Evolutionary conservation across 2,888 invertebrate species (phyloP).

Genomic region (Ichneumoninae sp.): DNA sequence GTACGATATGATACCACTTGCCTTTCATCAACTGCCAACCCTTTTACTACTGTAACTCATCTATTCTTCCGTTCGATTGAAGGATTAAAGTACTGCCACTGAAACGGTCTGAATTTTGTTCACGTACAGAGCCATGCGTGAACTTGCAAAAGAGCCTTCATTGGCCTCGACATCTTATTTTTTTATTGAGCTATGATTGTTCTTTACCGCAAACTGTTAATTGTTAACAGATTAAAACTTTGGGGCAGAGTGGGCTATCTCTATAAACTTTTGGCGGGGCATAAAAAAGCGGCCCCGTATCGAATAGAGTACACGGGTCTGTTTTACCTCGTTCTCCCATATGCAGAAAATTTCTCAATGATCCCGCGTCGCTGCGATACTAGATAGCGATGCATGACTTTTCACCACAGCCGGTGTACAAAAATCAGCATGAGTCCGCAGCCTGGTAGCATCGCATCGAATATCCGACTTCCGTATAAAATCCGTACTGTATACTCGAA

Average conservation of each 20-base stretch:
- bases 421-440: constrained; percentile 50
- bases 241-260: too few relatives aligned
- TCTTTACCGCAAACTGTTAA: neutral
- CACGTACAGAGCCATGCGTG: too few relatives aligned
- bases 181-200: too few relatives aligned
- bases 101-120: neutral
- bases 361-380: neutral
- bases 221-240: too few relatives aligned
- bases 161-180: too few relatives aligned
- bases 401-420: constrained; percentile 43
- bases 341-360: constrained; percentile 4
- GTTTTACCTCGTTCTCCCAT: neutral
- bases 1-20: neutral
- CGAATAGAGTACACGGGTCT: neutral
- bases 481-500: constrained; percentile 32
- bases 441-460: constrained; percentile 20
- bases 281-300: too few relatives aligned
- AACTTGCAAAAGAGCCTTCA: neutral
- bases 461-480: constrained; percentile 42
- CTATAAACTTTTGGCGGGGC: too few relatives aligned
- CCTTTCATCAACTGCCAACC: neutral
- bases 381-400: constrained; percentile 9
- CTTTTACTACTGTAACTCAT: neutral
- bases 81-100: neutral
- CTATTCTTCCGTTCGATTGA: neutral